These are phyloP conservation scores for Dicyrtoma fusca DNA, from an alignment of 2,888 invertebrate species.

Conservation along the genomic window DNA sequence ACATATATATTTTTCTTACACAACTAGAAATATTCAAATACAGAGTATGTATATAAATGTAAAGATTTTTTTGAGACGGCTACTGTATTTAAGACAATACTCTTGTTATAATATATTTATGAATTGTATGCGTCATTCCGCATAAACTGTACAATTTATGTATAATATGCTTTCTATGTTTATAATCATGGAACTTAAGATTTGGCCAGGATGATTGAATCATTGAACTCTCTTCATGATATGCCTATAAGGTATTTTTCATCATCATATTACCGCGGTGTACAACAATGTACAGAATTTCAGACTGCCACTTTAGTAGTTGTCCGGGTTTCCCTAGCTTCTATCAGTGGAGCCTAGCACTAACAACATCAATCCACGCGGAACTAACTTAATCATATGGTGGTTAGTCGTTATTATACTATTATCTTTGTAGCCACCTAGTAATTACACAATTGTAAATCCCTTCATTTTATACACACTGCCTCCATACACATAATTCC, in stretches of 20 bases:
- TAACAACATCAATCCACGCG: too few relatives aligned
- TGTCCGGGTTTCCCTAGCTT: too few relatives aligned
- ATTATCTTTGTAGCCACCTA: too few relatives aligned
- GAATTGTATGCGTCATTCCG: neutral
- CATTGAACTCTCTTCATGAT: constrained; percentile 27
- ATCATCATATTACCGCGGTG: neutral
- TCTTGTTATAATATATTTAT: neutral
- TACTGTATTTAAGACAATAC: neutral
- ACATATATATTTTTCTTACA: too few relatives aligned
- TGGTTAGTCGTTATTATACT: too few relatives aligned
- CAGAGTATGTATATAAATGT: neutral
- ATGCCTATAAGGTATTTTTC: constrained; percentile 23
- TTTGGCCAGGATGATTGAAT: constrained; percentile 30
- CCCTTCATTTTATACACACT: neutral
- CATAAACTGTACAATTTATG: neutral
- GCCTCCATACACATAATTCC: too few relatives aligned
- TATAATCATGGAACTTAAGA: constrained; percentile 24
- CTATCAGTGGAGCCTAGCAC: too few relatives aligned
- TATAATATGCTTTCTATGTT: neutral
- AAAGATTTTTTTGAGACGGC: neutral
- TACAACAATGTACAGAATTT: neutral
- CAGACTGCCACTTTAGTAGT: neutral
- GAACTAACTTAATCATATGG: too few relatives aligned
- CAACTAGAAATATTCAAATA: neutral
- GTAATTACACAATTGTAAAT: constrained; percentile 1